These are phyloP conservation scores for Probosciger aterrimus DNA, from an alignment of 2,113 vertebrate species.

Conservation along the genomic window DNA sequence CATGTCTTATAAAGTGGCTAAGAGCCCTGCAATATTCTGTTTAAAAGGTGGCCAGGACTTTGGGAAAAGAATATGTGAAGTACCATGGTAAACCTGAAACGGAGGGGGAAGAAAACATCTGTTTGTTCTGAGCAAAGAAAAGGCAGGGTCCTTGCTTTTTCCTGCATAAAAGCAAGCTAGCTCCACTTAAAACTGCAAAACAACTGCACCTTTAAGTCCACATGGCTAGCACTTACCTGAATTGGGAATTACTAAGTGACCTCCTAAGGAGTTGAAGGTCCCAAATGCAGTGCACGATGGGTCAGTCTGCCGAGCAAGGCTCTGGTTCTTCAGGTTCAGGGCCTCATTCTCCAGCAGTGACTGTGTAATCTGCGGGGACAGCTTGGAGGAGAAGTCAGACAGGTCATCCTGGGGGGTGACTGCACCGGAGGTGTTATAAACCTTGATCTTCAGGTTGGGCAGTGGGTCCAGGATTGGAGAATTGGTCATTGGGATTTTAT, in stretches of 20 bases:
- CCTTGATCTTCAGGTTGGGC: slow-evolving; percentile 95
- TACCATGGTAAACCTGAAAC: background rate
- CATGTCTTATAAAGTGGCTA: background rate
- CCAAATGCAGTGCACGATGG: slow-evolving; percentile 89
- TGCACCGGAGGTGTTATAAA: slow-evolving; percentile 87
- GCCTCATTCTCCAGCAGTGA: slow-evolving; percentile 89
- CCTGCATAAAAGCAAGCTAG: background rate
- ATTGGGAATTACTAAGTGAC: slow-evolving; percentile 92
- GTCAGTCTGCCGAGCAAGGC: slow-evolving; percentile 86
- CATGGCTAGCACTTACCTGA: slow-evolving; percentile 78
- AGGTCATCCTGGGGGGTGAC: slow-evolving; percentile 91
- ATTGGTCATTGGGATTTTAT: slow-evolving; percentile 98
- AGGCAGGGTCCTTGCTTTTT: background rate
- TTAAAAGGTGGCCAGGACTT: background rate
- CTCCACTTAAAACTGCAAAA: background rate
- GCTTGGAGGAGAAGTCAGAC: slow-evolving; percentile 86
- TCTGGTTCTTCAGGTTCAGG: slow-evolving; percentile 87
- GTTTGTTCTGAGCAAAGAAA: background rate
- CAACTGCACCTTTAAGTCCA: background rate
- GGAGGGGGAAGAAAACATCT: background rate
- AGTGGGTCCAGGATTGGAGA: slow-evolving; percentile 92
- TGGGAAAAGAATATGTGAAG: background rate
- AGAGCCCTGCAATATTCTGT: background rate
- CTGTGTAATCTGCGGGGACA: slow-evolving; percentile 91
- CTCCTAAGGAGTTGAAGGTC: slow-evolving; percentile 92